phyloP scores from a whole-genome alignment of 2,888 invertebrate genomes.

The Chouioia cunea region DNA sequence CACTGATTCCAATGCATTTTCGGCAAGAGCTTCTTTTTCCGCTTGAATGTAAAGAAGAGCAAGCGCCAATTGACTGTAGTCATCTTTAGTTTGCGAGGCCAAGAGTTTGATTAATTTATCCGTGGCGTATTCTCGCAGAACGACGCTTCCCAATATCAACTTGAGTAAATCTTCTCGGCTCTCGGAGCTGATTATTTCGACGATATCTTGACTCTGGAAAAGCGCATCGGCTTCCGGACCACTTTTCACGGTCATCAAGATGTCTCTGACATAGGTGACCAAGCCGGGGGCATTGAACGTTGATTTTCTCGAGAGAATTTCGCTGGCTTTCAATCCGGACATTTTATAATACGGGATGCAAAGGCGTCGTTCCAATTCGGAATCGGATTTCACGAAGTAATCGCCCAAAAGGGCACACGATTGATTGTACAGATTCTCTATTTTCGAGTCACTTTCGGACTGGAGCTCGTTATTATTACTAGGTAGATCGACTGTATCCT shows the following conservation, averaged over 20 bases:
- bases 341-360: conserved; percentile 73
- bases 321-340: conserved; percentile 70
- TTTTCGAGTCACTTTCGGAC: conserved; percentile 53
- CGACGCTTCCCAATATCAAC: conserved; percentile 70
- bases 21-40: conserved; percentile 69
- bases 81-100: conserved; percentile 58
- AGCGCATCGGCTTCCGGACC: conserved; percentile 69
- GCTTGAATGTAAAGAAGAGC: conserved; percentile 71
- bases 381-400: conserved; percentile 70
- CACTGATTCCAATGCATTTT: conserved; percentile 68
- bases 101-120: conserved; percentile 71
- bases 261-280: conserved; percentile 59
- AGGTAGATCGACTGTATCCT: conserved; percentile 58
- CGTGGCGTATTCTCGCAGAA: conserved; percentile 72
- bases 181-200: conserved; percentile 59
- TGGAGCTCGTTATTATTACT: conserved; percentile 25
- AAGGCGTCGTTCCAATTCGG: conserved; percentile 65
- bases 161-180: conserved; percentile 68
- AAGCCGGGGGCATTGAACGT: conserved; percentile 61
- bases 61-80: conserved; percentile 68
- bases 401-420: conserved; percentile 74
- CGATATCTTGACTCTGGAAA: conserved; percentile 65
- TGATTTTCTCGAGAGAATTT: conserved; percentile 67
- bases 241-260: conserved; percentile 67
- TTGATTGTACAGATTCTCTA: conserved; percentile 70